Conservation (phyloP, 2,797 vertebrate species). For the Schizopygopsis pylzovi region DNA sequence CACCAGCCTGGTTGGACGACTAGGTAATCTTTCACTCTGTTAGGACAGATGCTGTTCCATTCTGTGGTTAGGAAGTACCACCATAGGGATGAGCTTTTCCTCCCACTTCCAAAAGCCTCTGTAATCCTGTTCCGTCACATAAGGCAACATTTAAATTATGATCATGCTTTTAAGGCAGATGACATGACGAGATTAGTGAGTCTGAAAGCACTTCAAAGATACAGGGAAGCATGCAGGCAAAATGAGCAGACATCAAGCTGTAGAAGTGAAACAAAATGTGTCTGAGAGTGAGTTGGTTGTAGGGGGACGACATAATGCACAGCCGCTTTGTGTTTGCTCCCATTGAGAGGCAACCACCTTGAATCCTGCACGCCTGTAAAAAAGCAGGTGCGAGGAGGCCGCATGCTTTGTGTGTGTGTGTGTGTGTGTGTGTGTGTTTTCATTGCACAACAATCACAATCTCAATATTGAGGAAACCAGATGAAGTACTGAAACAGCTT, state of each 20-base stretch:
- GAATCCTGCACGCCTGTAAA: conserved; percentile 63
- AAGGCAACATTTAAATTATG: conserved; percentile 40
- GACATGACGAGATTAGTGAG: conserved; percentile 41
- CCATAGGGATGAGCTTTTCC: conserved; percentile 31
- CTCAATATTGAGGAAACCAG: conserved; percentile 51
- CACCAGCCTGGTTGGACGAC: neutral
- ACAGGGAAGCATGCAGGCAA: neutral
- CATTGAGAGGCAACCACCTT: conserved; percentile 63
- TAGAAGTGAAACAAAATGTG: neutral
- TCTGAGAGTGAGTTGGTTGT: conserved; percentile 27
- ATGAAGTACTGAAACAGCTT: conserved; percentile 38
- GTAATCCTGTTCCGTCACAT: conserved; percentile 19
- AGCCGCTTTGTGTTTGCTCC: conserved; percentile 61
- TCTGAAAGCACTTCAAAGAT: conserved; percentile 49
- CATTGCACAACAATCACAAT: conserved; percentile 68
- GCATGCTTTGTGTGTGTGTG: conserved; percentile 45
- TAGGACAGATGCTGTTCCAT: neutral
- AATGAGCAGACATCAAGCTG: neutral
- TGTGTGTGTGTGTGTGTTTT: neutral
- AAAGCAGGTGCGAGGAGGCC: conserved; percentile 72
- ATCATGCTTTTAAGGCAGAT: conserved; percentile 35
- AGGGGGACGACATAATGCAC: conserved; percentile 36
- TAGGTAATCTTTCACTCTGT: neutral
- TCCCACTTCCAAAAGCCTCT: conserved; percentile 16
- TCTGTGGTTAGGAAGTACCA: conserved; percentile 55